Evolutionary conservation across 2,113 vertebrate species (phyloP).

Genomic region (Thymallus thymallus): DNA sequence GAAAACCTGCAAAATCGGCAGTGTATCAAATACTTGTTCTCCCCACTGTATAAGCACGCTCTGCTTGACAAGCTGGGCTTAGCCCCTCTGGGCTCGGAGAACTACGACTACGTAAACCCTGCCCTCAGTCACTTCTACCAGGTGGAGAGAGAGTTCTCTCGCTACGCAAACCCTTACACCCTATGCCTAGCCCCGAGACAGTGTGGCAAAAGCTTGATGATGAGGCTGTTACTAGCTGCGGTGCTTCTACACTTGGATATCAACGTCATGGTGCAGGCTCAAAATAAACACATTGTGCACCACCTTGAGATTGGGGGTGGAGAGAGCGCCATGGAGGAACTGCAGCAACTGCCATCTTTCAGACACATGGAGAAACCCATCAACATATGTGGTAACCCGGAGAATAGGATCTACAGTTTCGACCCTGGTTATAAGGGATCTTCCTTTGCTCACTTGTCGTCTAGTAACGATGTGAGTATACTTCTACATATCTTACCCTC

Average conservation of each 20-base stretch:
- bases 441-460: not conserved
- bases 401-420: slow-evolving; percentile 2
- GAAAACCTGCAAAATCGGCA: too few species aligned
- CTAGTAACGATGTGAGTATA: not conserved
- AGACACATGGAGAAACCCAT: not conserved
- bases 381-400: not conserved
- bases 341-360: too few species aligned
- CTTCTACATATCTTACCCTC: not conserved
- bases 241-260: slow-evolving; percentile 7
- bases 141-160: not conserved
- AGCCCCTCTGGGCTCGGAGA: not conserved
- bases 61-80: not conserved
- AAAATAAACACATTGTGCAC: too few species aligned
- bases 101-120: not conserved
- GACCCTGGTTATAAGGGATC: not conserved
- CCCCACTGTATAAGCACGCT: not conserved
- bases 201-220: not conserved
- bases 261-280: slow-evolving; percentile 7
- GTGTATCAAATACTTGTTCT: too few species aligned
- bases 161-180: not conserved
- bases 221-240: not conserved
- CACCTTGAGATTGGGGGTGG: too few species aligned
- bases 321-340: too few species aligned
- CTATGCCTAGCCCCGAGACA: not conserved
- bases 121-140: not conserved